Percentiles rank a stretch among this genome's conserved stretches.
Evolutionary conservation across 2,113 vertebrate species (phyloP).

Genomic region (Andinoacara biseriatus): DNA sequence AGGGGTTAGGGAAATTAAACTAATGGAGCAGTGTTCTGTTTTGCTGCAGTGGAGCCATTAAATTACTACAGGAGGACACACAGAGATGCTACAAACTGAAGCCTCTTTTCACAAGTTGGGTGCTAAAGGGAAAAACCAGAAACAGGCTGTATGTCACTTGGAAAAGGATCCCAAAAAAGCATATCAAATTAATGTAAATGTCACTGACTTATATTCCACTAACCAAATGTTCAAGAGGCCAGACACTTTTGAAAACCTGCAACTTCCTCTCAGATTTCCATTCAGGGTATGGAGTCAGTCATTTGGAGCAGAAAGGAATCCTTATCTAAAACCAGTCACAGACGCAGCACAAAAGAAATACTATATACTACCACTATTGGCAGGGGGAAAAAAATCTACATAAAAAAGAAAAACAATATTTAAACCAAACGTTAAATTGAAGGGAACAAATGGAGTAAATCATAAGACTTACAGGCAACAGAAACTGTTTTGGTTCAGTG

Average conservation of each 20-base stretch:
- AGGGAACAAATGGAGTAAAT: background rate
- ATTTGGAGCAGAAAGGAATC: constrained; percentile 47
- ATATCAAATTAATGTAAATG: constrained; percentile 15
- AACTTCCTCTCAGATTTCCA: constrained; percentile 38
- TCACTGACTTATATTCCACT: background rate
- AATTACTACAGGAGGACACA: constrained; percentile 7
- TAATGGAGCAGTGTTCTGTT: constrained; percentile 44
- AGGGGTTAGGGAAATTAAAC: constrained; percentile 48
- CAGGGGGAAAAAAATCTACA: constrained; percentile 6
- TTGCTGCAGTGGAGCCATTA: constrained; percentile 51
- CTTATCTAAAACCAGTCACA: constrained; percentile 66
- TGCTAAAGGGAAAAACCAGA: constrained; percentile 1
- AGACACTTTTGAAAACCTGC: constrained; percentile 6
- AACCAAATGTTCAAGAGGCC: background rate
- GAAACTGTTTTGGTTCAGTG: constrained; percentile 8
- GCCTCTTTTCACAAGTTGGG: constrained; percentile 1
- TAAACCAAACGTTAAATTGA: background rate
- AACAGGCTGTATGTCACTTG: constrained; percentile 11
- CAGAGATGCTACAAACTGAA: background rate
- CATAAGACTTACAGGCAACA: background rate
- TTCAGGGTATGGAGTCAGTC: constrained; percentile 49
- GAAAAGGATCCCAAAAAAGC: background rate
- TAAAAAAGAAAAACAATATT: background rate
- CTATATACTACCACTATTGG: background rate
- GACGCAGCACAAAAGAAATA: constrained; percentile 50